phyloP scores from a whole-genome alignment of 2,797 vertebrate species.

The Tiaroga cobitis region DNA sequence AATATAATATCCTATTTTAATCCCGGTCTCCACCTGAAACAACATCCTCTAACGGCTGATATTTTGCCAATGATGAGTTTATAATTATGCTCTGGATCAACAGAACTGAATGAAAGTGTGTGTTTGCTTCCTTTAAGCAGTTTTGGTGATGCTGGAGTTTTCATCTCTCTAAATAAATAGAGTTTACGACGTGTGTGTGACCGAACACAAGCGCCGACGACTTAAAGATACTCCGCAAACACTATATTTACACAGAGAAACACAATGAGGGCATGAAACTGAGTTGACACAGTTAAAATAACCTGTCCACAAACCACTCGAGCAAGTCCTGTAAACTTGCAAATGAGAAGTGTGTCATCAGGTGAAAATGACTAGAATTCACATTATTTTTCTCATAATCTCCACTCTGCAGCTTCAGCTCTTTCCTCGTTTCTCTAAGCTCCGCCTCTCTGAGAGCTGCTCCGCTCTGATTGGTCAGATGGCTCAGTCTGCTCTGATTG shows the following conservation, averaged over 20 bases:
- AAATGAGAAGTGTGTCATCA: background rate
- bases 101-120: background rate
- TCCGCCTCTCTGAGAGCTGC: background rate
- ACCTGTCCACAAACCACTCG: background rate
- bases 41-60: background rate
- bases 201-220: background rate
- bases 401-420: too few species aligned
- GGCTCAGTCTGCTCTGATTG: background rate
- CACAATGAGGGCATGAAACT: background rate
- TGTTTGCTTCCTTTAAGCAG: background rate
- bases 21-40: background rate
- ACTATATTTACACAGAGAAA: background rate
- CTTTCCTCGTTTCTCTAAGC: too few species aligned
- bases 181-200: background rate
- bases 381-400: too few species aligned
- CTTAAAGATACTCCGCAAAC: background rate
- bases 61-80: constrained; percentile 34
- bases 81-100: constrained; percentile 39
- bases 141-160: constrained; percentile 26
- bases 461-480: background rate
- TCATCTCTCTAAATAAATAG: constrained; percentile 60
- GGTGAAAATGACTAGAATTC: background rate
- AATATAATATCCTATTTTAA: background rate
- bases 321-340: background rate
- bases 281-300: background rate